These are phyloP conservation scores for Drosophila mulleri DNA, from an alignment of 2,888 invertebrate genomes.

Conservation along the genomic window DNA sequence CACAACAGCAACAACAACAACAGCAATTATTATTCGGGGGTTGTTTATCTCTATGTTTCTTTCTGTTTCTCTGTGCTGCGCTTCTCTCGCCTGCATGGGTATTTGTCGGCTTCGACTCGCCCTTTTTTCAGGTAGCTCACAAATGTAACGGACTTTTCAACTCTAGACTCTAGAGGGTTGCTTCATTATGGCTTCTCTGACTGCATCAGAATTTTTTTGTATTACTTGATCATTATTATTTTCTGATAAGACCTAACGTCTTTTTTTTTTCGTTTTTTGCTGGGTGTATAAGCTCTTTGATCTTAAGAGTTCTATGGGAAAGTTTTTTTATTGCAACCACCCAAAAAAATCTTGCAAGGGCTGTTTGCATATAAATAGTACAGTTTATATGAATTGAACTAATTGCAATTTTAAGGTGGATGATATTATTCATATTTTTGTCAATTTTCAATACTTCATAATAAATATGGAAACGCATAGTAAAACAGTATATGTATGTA, in stretches of 20 bases:
- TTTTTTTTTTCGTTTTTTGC: not conserved
- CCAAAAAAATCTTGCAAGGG: too few relatives aligned
- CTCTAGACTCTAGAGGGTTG: conserved; percentile 26
- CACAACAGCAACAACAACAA: conserved; percentile 1
- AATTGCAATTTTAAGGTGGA: not conserved
- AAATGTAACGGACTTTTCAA: conserved; percentile 59
- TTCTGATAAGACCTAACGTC: conserved; percentile 8
- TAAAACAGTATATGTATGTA: too few relatives aligned
- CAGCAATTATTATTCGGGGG: conserved; percentile 13
- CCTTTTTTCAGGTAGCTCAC: conserved; percentile 54
- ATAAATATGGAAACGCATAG: too few relatives aligned
- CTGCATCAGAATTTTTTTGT: conserved; percentile 19
- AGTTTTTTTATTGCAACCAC: conserved; percentile 4
- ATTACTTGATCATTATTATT: not conserved
- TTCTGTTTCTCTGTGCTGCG: not conserved
- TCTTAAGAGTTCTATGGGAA: not conserved
- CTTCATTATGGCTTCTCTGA: conserved; percentile 3
- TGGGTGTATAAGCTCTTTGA: not conserved
- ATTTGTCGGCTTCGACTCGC: conserved; percentile 24
- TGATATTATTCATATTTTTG: too few relatives aligned
- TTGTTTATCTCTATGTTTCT: conserved; percentile 34
- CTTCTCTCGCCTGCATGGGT: conserved; percentile 39
- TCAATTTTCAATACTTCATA: too few relatives aligned
- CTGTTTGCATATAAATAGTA: not conserved
- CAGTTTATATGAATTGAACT: not conserved